Base-by-base conservation (phyloP, 1,140 invertebrate species). In the Acromyrmex charruanus region DNA sequence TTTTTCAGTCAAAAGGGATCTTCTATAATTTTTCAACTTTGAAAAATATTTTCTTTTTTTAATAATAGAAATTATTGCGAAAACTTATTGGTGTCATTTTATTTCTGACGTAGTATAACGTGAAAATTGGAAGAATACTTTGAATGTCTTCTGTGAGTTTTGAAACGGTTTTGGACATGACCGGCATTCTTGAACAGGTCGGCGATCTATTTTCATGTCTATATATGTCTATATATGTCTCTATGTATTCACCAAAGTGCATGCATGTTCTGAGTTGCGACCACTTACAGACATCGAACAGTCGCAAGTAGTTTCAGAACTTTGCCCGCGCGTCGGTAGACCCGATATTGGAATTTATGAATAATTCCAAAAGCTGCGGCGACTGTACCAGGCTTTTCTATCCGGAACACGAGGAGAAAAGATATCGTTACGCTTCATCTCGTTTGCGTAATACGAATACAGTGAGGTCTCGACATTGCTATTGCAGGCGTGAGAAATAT, bases 201-300 rank as follows among this genome's bases (percentile, higher is more conserved):
- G 89, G 91, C 91, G 91, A 89, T 92, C 92, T 91, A 92, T 93
- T 91, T 90, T 92, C 89, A 91, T 89, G 89, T 85, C 85, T 92
- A 89, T 93, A 44, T 44, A 44, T 44, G 1, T 44, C 39, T 44
- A 44, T 44, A 44, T 44, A 10, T 44, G 9, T 21, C 55, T 59
- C 49, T 44, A 44, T 44, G 2, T 66, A 91, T 89, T 92, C 88
- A 87, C 79, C 91, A 88, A 80, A 86, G 86, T 89, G 51, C 71
- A 39, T 90, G 69, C 69, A 31, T 63, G 79, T 82, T 44, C 55
- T 31, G 28, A 55, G 51, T 77, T 25, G 66, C 55, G 59, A 87
- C 71, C 71, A 88, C 82, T 90, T 86, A 77, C 44, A 74, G 71
- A 59, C 63, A 55, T 90, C 86, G 88, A 90, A 89, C 74, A 90